Base-by-base conservation (phyloP, 2,888 invertebrate species). In the Caenorhabditis sp. region DNA sequence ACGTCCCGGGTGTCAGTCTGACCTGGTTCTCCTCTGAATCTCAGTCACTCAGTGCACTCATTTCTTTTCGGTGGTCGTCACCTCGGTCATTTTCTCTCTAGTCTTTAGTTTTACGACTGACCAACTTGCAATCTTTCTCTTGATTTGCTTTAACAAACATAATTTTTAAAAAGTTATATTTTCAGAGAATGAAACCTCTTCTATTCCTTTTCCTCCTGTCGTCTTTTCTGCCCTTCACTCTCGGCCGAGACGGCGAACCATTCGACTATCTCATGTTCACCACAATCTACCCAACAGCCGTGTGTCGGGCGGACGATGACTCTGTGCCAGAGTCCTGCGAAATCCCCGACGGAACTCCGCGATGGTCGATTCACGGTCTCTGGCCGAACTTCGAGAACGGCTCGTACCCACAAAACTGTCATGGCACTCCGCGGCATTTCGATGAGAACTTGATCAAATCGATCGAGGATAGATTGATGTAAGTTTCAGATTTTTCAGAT, bases 211-310 rank as follows among this genome's bases (percentile, higher is more conserved):
- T 61, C n/a, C n/a, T 49, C 12, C 8, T 72, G 19, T 51, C 28
- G n/a, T 31, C 35, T 2, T 56, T 24, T 14, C 14, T 54, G 10
- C 16, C 66, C 16, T 7, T 49, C 7, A 19, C 24, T 7, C 44
- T 47, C 12, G 31, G 26, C 24, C 51, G 59, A n/a, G 56, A 77
- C 22, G 77, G 77, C 24, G 77, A 41, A 2, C 77, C 77, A 41
- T 88, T 87, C 61, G 88, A 88, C 68, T 85, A 84, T 28, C 73
- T 86, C n/a, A 87, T 88, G 85, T 83, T 86, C 63, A 87, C 87
- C 14, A 66, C 74, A 22, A 86, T 86, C 31, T 88, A 87, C 47
- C 88, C 88, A 7, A 69, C 74, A 0, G 88, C 86, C 10, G 86
- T 87, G 12, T 88, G 88, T 35, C 82, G 85, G n/a, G 88, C 88